Percentiles rank a stretch among this genome's conserved stretches.
Evolutionary conservation across 2,113 vertebrate genomes (phyloP).

Genomic region (Scomber colias): DNA sequence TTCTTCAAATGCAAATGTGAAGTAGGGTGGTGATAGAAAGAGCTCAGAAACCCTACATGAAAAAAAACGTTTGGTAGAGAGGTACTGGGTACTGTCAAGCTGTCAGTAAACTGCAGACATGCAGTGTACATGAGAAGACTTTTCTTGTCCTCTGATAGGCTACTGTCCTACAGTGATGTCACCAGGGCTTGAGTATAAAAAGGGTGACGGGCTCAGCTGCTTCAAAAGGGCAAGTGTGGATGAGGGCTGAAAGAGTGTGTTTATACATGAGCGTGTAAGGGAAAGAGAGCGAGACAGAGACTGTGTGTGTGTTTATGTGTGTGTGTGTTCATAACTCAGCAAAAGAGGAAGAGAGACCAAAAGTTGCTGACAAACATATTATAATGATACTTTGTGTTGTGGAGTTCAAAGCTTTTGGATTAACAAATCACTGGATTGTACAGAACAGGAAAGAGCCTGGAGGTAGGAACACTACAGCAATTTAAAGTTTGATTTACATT

Average conservation of each 20-base stretch:
- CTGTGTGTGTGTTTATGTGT: slow-evolving; percentile 9
- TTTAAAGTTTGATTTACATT: background rate
- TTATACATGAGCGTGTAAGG: slow-evolving; percentile 29
- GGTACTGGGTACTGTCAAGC: slow-evolving; percentile 26
- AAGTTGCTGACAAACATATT: slow-evolving; percentile 37
- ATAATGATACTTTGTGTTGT: slow-evolving; percentile 59
- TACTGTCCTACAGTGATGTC: slow-evolving; percentile 69
- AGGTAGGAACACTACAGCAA: slow-evolving; percentile 47
- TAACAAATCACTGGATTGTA: slow-evolving; percentile 51
- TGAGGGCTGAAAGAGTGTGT: slow-evolving; percentile 52
- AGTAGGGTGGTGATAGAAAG: slow-evolving; percentile 10
- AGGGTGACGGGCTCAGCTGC: slow-evolving; percentile 58
- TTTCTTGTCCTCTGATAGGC: slow-evolving; percentile 66
- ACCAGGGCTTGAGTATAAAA: slow-evolving; percentile 66
- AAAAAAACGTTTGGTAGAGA: slow-evolving; percentile 17
- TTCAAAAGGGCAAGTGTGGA: slow-evolving; percentile 62
- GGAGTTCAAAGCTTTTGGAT: slow-evolving; percentile 61
- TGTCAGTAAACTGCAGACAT: slow-evolving; percentile 53
- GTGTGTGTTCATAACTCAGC: slow-evolving; percentile 18
- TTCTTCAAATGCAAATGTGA: slow-evolving; percentile 13
- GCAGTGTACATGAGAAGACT: slow-evolving; percentile 39
- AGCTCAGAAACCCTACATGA: slow-evolving; percentile 23
- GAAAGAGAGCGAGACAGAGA: slow-evolving; percentile 9
- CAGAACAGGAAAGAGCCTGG: slow-evolving; percentile 48
- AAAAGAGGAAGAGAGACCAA: slow-evolving; percentile 35